Evolutionary conservation across 2,797 vertebrate genomes (phyloP).

Genomic region (Chaunax sp.): DNA sequence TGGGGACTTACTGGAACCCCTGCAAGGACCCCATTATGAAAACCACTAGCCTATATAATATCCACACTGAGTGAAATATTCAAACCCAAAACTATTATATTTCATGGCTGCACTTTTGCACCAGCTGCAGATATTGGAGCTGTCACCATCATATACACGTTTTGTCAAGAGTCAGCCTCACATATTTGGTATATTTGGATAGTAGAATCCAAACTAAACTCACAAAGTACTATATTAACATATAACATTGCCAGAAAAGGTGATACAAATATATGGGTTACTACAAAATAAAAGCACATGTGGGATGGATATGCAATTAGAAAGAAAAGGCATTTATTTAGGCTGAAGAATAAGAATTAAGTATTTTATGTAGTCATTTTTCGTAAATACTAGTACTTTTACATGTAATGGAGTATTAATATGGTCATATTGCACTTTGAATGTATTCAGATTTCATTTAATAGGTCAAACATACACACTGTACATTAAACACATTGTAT

Average conservation of each 20-base stretch:
- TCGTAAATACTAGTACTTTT: too few relatives aligned
- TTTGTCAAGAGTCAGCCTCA: background rate
- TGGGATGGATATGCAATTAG: too few relatives aligned
- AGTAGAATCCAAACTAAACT: background rate
- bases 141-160: background rate
- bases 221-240: background rate
- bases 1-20: too few relatives aligned
- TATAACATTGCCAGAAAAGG: background rate
- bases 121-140: background rate
- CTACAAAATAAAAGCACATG: too few relatives aligned
- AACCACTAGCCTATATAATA: too few relatives aligned
- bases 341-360: too few relatives aligned
- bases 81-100: background rate
- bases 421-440: background rate
- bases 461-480: too few relatives aligned
- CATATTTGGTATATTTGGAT: background rate
- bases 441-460: too few relatives aligned
- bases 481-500: background rate
- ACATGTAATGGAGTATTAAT: background rate
- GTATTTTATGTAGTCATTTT: too few relatives aligned
- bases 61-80: constrained; percentile 4
- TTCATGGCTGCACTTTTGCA: background rate
- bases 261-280: background rate
- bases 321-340: too few relatives aligned
- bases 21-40: too few relatives aligned